Evolutionary conservation across 1,140 invertebrate genomes (phyloP).

Genomic region (Diorhabda carinulata): DNA sequence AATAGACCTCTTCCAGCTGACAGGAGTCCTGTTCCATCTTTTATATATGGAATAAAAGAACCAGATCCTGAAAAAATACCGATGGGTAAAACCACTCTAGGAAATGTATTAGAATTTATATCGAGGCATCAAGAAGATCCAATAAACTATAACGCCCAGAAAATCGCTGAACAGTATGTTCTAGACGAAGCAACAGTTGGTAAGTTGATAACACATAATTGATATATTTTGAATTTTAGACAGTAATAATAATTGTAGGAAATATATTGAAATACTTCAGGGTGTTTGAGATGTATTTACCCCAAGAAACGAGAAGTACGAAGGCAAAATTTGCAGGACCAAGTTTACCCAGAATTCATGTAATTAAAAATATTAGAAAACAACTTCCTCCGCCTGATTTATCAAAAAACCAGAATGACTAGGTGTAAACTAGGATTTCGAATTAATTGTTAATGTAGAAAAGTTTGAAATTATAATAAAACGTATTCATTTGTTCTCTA

Average conservation of each 20-base stretch:
- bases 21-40: slow-evolving; percentile 43
- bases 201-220: slow-evolving; percentile 37
- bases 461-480: no score
- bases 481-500: no score
- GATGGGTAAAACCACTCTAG: slow-evolving; percentile 53
- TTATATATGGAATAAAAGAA: slow-evolving; percentile 57
- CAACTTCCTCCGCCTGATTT: slow-evolving; percentile 22
- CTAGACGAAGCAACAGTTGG: slow-evolving; percentile 58
- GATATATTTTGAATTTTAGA: no score
- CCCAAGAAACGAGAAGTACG: slow-evolving; percentile 42
- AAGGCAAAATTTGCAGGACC: slow-evolving; percentile 43
- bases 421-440: no score
- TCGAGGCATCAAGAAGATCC: slow-evolving; percentile 58
- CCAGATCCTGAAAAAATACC: slow-evolving; percentile 51
- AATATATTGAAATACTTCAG: slow-evolving; percentile 55
- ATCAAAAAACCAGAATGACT: no score
- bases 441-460: no score
- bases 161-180: slow-evolving; percentile 65
- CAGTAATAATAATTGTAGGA: slow-evolving; percentile 43
- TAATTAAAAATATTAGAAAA: slow-evolving; percentile 27
- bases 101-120: slow-evolving; percentile 58
- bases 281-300: slow-evolving; percentile 53
- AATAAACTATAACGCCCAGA: slow-evolving; percentile 50
- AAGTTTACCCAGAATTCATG: slow-evolving; percentile 28
- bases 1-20: slow-evolving; percentile 50